Base-by-base conservation (phyloP, 2,113 vertebrate genomes). In the Archilochus colubris region DNA sequence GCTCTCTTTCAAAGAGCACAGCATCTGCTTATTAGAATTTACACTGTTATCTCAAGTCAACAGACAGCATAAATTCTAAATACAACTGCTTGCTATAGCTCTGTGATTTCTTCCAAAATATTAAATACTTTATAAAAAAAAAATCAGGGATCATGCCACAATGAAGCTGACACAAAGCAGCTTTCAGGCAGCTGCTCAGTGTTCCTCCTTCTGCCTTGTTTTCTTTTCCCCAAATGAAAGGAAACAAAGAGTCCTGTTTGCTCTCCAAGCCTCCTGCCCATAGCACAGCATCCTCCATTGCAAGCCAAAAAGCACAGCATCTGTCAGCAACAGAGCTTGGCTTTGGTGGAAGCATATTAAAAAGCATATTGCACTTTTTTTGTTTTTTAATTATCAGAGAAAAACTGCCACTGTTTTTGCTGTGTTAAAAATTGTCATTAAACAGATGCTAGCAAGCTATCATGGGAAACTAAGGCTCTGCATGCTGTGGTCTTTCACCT, bases 241-340 rank as follows among this genome's bases (percentile, higher is more conserved):
- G 85, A 97, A 97, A 86, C 80, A 89, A 96, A 91, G 76, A 86
- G 96, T 97, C 93, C 93, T 97, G 92, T 97, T 97, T 97, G 96
- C 91, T 95, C 75, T 95, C 44, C 89, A 90, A 93, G 76, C 48
- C 90, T 93, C 67, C 85, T 95, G 89, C 68, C 70, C 54, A 46
- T 10, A 67, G 62, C 95, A 95, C 69, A 95, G 92, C 61, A 94
- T 91, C 77, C 64, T 96, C 79, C 87, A 76, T 31, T 83, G 82
- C 70, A 80, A 96, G 62, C 9, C 27, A 91, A 87, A 61, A 61
- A 67, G 57, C 36, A 76, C 59, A 67, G 36, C 0, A 0, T 33
- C 53, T 63, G 53, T 44, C 30, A 70, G 58, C 10, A 51, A 30
- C 7, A 28, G 27, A 86, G 30, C 16, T 67, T 22, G 44, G 28